phyloP scores from a whole-genome alignment of 2,797 vertebrate species.

The Synaphobranchus kaupii region DNA sequence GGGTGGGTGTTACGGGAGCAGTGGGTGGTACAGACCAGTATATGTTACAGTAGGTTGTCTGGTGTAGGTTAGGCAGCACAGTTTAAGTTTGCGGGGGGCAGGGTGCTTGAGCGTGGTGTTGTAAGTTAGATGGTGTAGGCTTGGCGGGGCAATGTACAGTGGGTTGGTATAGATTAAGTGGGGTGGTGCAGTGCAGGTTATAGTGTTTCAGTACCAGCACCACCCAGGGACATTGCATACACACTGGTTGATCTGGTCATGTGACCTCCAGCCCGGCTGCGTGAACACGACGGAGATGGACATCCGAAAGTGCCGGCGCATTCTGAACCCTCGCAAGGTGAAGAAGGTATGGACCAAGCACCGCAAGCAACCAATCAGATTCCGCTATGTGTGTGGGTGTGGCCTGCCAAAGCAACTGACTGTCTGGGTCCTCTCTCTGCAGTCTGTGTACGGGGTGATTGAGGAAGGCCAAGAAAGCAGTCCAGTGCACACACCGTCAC shows the following conservation, averaged over 20 bases:
- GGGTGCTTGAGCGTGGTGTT: neutral
- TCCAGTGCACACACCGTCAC: conserved; percentile 82
- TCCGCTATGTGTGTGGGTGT: neutral
- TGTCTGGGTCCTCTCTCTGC: conserved; percentile 9
- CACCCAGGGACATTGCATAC: neutral
- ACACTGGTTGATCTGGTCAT: neutral
- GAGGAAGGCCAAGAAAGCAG: conserved; percentile 89
- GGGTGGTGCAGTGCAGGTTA: neutral
- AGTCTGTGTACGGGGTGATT: conserved; percentile 91
- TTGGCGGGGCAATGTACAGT: neutral
- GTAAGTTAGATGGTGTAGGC: neutral
- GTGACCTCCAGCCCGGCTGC: conserved; percentile 83
- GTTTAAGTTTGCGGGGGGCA: neutral
- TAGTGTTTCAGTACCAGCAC: neutral
- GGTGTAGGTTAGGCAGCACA: neutral
- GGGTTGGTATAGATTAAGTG: neutral
- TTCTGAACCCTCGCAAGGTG: conserved; percentile 93
- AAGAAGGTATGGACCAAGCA: conserved; percentile 81
- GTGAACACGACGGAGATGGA: conserved; percentile 99
- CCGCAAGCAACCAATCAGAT: neutral
- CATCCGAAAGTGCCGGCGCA: conserved; percentile 91
- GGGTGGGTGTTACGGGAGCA: neutral
- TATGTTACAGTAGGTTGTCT: neutral
- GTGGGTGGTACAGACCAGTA: neutral
- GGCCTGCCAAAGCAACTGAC: neutral